Base-by-base conservation (phyloP, 1,140 invertebrate species). In the Limonius californicus region DNA sequence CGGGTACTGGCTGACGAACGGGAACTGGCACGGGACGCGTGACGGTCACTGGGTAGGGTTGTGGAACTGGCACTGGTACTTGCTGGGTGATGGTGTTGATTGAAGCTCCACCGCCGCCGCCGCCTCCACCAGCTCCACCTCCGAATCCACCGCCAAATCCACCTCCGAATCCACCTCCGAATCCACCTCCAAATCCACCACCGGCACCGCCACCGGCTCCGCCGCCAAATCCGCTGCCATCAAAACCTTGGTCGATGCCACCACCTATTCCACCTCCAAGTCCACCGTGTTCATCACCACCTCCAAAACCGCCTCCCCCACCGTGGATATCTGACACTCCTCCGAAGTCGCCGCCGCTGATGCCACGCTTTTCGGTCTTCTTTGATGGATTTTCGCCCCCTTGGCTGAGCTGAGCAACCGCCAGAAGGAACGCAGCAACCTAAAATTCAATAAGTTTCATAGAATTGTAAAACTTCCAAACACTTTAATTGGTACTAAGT, bases 11-110 rank as follows among this genome's bases (percentile, higher is more conserved):
- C n/a, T 39, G 35, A 11, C 3, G 8, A 6, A 39, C 35, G 2
- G 35, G 35, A 9, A 39, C 35, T 2, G 35, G 35, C 2, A 12
- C 8, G n/a, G 35, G 35, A 39, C 35, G 35, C 2, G 7, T 12
- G n/a, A 39, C 35, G 8, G 2, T 39, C 2, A 39, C 35, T 9
- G 35, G 35, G n/a, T 39, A 39, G 2, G 35, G 35, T 39, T 39
- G 35, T 12, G 35, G 35, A 11, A 39, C 35, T 39, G 35, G 35
- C 8, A 39, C 35, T 39, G 35, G 35, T 6, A 39, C 35, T 39
- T 35, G 12, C 56, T 61, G 50, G 9, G 30, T 61, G 42, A 43
- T 16, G 20, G 53, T 50, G 8, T 18, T 55, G 1, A 56, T 35
- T 2, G 53, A 23, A 20, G 59, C 23, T 6, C 55, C 55, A 19